These are phyloP conservation scores for Brachyrhaphis roseni DNA, from an alignment of 2,797 vertebrate species.

Conservation along the genomic window DNA sequence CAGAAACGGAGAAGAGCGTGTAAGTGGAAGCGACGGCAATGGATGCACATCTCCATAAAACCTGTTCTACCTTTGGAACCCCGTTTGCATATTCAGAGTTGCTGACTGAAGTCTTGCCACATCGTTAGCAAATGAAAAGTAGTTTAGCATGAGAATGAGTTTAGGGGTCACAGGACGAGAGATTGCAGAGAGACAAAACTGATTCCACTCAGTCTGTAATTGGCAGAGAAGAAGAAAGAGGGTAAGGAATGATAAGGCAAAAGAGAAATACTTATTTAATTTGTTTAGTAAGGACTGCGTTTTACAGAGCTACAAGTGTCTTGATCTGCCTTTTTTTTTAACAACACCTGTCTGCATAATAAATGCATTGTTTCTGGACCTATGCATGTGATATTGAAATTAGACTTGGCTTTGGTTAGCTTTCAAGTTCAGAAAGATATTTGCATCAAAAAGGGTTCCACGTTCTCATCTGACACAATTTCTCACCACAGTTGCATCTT, in stretches of 20 bases:
- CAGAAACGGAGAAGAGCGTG: slow-evolving; percentile 57
- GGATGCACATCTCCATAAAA: slow-evolving; percentile 73
- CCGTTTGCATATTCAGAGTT: slow-evolving; percentile 73
- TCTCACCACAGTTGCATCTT: background rate
- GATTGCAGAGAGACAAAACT: slow-evolving; percentile 50
- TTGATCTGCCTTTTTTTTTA: slow-evolving; percentile 36
- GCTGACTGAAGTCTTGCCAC: slow-evolving; percentile 79
- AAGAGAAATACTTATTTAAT: slow-evolving; percentile 44
- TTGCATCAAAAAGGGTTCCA: slow-evolving; percentile 37
- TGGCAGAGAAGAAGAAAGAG: slow-evolving; percentile 45
- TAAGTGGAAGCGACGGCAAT: slow-evolving; percentile 47
- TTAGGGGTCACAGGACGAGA: slow-evolving; percentile 61
- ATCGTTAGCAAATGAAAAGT: slow-evolving; percentile 81
- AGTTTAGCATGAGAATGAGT: slow-evolving; percentile 81
- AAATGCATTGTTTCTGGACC: slow-evolving; percentile 53
- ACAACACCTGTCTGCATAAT: slow-evolving; percentile 73
- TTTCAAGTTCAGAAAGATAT: slow-evolving; percentile 41
- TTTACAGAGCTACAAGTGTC: slow-evolving; percentile 28
- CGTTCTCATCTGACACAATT: slow-evolving; percentile 35
- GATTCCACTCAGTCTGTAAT: slow-evolving; percentile 62
- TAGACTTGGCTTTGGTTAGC: slow-evolving; percentile 24
- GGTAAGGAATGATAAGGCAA: slow-evolving; percentile 11
- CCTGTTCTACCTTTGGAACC: slow-evolving; percentile 51
- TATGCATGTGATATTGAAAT: slow-evolving; percentile 72
- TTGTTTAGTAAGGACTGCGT: slow-evolving; percentile 40